A percentile compares a stretch with the other conserved stretches of the same genome.
Evolutionary conservation across 2,888 invertebrate genomes (phyloP).

Genomic region (Gymnocheta viridis): DNA sequence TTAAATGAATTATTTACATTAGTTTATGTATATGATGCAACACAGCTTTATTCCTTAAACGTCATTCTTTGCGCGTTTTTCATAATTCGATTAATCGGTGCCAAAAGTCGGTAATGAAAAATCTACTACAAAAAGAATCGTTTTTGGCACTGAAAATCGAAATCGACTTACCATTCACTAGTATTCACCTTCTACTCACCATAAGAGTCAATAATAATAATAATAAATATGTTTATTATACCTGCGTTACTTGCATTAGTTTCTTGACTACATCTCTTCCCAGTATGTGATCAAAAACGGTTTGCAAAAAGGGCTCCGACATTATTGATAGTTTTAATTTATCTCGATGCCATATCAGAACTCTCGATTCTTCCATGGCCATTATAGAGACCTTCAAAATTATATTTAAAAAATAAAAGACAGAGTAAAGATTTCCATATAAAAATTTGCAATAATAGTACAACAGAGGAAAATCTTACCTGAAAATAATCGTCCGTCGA

Average conservation of each 20-base stretch:
- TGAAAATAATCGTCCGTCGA: slow-evolving; percentile 93
- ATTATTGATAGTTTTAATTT: slow-evolving; percentile 92
- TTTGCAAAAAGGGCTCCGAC: slow-evolving; percentile 91
- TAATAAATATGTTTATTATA: slow-evolving; percentile 51
- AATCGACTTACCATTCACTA: no score
- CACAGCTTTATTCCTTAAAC: no score
- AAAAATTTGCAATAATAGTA: not conserved
- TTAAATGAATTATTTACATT: no score
- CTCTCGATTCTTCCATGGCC: slow-evolving; percentile 92
- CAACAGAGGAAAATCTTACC: slow-evolving; percentile 82
- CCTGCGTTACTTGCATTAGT: slow-evolving; percentile 89
- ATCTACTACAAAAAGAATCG: no score
- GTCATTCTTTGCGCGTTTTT: no score
- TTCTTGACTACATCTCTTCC: slow-evolving; percentile 93
- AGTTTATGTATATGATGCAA: no score
- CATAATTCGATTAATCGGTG: no score
- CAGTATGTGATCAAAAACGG: slow-evolving; percentile 92
- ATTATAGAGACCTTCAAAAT: slow-evolving; percentile 89
- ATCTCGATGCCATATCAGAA: slow-evolving; percentile 92
- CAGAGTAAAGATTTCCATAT: not conserved
- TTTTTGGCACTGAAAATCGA: no score
- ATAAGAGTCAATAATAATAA: not conserved
- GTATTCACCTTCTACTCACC: no score
- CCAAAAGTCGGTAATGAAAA: no score
- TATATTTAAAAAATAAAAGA: not conserved